These are phyloP conservation scores for Malurus melanocephalus DNA, from an alignment of 2,113 vertebrate species.

Conservation along the genomic window DNA sequence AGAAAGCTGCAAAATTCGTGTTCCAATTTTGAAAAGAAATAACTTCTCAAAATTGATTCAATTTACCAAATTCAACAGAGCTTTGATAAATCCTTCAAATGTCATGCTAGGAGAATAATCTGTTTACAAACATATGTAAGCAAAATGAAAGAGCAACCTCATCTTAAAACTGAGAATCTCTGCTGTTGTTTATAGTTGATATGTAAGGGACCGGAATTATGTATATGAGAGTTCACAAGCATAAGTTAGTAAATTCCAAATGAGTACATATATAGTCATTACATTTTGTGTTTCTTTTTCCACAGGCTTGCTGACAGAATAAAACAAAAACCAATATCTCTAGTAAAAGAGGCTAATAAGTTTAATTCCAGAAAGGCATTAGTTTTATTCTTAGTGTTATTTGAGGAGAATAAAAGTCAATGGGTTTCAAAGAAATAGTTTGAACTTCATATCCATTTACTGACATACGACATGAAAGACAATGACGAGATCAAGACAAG, in stretches of 20 bases:
- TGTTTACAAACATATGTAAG: background rate
- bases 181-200: background rate
- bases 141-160: background rate
- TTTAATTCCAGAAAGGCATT: background rate
- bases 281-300: background rate
- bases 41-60: background rate
- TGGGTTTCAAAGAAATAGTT: background rate
- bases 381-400: background rate
- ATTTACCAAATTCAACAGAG: background rate
- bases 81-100: background rate
- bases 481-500: background rate
- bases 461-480: background rate
- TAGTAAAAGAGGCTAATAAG: background rate
- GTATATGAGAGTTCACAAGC: background rate
- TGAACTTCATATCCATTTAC: background rate
- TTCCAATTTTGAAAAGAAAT: background rate
- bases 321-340: background rate
- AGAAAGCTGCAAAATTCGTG: background rate
- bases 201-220: background rate
- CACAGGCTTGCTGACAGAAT: background rate
- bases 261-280: background rate
- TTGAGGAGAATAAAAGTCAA: background rate
- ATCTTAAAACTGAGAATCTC: background rate
- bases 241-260: background rate
- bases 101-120: rapidly evolving